These are phyloP conservation scores for Venturia canescens DNA, from an alignment of 1,140 invertebrate species.

Conservation along the genomic window DNA sequence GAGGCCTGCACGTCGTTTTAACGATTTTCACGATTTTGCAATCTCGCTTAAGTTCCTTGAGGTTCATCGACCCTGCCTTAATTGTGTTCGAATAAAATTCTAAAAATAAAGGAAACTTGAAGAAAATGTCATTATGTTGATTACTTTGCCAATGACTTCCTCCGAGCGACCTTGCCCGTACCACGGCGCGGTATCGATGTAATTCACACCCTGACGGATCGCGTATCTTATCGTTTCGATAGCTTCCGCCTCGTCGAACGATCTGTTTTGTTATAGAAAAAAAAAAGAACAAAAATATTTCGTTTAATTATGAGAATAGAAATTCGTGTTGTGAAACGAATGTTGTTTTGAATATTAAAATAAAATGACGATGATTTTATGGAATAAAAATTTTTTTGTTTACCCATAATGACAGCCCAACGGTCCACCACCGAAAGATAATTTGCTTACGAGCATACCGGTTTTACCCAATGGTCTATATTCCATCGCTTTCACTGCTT, in stretches of 20 bases:
- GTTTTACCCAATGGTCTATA: conserved; percentile 80
- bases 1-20: no score
- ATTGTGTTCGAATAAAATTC: no score
- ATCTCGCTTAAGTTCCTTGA: no score
- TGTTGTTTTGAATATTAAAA: no score
- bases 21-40: no score
- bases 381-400: conserved; percentile 38
- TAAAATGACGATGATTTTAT: no score
- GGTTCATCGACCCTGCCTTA: no score
- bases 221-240: conserved; percentile 84
- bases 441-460: conserved; percentile 78
- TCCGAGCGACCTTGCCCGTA: conserved; percentile 94
- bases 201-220: conserved; percentile 90
- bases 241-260: conserved; percentile 80
- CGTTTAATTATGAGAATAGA: no score
- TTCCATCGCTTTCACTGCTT: conserved; percentile 76
- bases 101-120: no score
- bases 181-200: conserved; percentile 93
- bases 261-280: conserved; percentile 62
- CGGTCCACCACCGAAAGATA: conserved; percentile 79
- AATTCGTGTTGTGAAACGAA: no score
- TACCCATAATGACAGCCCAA: conserved; percentile 75
- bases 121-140: no score
- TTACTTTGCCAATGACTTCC: conserved; percentile 87
- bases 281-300: no score